Evolutionary conservation across 2,797 vertebrate species (phyloP).

Genomic region (Holocentrus rufus): DNA sequence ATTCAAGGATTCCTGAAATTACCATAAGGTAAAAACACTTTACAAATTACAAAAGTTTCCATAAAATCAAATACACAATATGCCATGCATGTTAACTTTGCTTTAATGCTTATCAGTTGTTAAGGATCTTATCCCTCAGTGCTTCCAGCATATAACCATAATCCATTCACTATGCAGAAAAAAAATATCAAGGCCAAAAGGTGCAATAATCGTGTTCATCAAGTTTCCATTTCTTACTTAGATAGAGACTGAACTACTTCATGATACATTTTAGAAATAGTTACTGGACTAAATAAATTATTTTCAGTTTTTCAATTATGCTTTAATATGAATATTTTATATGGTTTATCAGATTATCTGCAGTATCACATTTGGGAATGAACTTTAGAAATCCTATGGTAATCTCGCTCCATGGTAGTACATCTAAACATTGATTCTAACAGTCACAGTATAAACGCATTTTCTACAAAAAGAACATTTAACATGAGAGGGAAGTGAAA

Average conservation of each 20-base stretch:
- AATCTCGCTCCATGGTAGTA: slow-evolving; percentile 28
- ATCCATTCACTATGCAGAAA: slow-evolving; percentile 53
- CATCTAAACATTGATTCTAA: slow-evolving; percentile 21
- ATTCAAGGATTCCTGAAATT: slow-evolving; percentile 30
- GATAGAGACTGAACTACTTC: slow-evolving; percentile 47
- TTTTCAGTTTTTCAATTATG: slow-evolving; percentile 28
- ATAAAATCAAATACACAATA: slow-evolving; percentile 53
- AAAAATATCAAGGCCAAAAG: slow-evolving; percentile 50
- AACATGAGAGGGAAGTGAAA: slow-evolving; percentile 35
- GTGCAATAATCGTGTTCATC: slow-evolving; percentile 46
- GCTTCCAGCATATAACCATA: slow-evolving; percentile 47
- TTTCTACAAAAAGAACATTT: slow-evolving; percentile 24
- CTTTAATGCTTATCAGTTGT: slow-evolving; percentile 49
- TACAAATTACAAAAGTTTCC: slow-evolving; percentile 54
- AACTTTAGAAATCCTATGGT: slow-evolving; percentile 32
- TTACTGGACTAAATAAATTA: slow-evolving; percentile 42
- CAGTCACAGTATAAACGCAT: slow-evolving; percentile 35
- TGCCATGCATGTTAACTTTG: slow-evolving; percentile 67
- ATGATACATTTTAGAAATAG: slow-evolving; percentile 43
- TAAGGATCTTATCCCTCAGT: slow-evolving; percentile 46
- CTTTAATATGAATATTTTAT: slow-evolving; percentile 39
- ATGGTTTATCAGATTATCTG: slow-evolving; percentile 20
- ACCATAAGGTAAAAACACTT: slow-evolving; percentile 46
- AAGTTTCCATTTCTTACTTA: slow-evolving; percentile 54
- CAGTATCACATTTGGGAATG: slow-evolving; percentile 28